phyloP scores from a whole-genome alignment of 2,113 vertebrate species.

The Eclectus roratus region DNA sequence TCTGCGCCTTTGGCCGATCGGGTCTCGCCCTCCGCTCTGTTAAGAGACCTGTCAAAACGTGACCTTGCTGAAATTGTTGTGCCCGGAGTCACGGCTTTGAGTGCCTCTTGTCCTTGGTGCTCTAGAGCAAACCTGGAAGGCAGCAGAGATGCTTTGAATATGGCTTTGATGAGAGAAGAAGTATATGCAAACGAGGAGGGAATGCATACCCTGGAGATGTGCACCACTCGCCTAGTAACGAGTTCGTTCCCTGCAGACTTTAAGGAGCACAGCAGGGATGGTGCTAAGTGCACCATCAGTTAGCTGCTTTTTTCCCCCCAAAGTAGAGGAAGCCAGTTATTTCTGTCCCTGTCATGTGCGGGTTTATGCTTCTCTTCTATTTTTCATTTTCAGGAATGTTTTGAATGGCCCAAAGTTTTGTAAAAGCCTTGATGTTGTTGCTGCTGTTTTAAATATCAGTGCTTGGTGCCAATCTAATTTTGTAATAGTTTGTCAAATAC shows the following conservation, averaged over 20 bases:
- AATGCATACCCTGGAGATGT: neutral
- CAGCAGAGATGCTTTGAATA: neutral
- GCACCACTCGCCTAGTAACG: neutral
- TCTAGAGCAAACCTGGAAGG: neutral
- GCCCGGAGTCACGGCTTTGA: neutral
- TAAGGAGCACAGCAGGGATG: rapidly evolving
- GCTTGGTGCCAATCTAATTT: neutral
- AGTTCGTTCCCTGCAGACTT: neutral
- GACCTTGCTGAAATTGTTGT: neutral
- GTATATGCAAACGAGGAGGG: neutral
- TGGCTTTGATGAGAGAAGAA: neutral
- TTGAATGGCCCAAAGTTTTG: neutral
- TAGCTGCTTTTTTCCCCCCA: rapidly evolving
- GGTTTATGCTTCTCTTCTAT: neutral
- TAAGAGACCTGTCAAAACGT: neutral
- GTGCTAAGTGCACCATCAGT: rapidly evolving
- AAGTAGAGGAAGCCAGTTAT: neutral
- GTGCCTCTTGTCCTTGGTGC: neutral
- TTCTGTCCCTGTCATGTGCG: rapidly evolving
- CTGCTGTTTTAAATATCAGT: neutral
- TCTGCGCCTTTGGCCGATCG: neutral
- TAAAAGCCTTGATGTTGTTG: neutral
- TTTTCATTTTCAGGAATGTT: neutral
- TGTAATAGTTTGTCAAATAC: neutral
- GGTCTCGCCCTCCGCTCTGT: rapidly evolving